phyloP scores from a whole-genome alignment of 64 coral and sea anemone species.

The Stylophora pistillata region DNA sequence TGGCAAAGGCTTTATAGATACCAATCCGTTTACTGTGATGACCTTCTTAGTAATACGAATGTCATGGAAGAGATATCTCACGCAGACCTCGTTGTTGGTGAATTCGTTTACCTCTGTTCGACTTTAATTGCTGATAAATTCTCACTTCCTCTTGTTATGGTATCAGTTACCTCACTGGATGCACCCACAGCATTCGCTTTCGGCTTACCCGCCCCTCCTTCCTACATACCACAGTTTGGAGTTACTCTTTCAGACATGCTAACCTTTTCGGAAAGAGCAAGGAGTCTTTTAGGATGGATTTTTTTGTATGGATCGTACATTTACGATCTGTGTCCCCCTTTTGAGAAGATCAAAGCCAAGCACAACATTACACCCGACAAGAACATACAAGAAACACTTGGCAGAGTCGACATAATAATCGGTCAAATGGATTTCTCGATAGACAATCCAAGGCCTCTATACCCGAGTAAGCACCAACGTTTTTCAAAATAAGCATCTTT shows the following conservation, averaged over 20 bases:
- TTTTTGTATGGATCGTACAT: neutral
- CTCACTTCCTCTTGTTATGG: slow-evolving; percentile 30
- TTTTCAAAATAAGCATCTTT: neutral
- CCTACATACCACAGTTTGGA: slow-evolving; percentile 32
- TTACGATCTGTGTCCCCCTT: neutral
- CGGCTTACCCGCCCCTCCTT: slow-evolving; percentile 7
- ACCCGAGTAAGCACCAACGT: slow-evolving; percentile 45
- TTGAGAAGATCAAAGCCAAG: slow-evolving; percentile 29
- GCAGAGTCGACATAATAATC: slow-evolving; percentile 58
- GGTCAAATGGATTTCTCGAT: slow-evolving; percentile 32
- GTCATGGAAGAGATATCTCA: slow-evolving; percentile 6
- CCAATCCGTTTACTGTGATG: slow-evolving; percentile 20
- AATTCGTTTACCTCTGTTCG: slow-evolving; percentile 15
- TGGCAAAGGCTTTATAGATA: neutral
- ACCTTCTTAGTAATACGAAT: slow-evolving; percentile 2
- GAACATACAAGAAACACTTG: slow-evolving; percentile 41
- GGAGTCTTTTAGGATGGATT: slow-evolving; percentile 3
- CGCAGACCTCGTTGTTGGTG: slow-evolving; percentile 46
- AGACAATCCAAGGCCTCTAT: slow-evolving; percentile 38
- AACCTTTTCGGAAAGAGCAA: slow-evolving; percentile 32
- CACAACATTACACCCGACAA: slow-evolving; percentile 58
- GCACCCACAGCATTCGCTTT: neutral
- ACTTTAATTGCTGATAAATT: slow-evolving; percentile 38
- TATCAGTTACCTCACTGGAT: neutral
- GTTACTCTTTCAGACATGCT: neutral